Evolutionary conservation across 2,797 vertebrate species (phyloP).

Genomic region (Borostomias antarcticus): DNA sequence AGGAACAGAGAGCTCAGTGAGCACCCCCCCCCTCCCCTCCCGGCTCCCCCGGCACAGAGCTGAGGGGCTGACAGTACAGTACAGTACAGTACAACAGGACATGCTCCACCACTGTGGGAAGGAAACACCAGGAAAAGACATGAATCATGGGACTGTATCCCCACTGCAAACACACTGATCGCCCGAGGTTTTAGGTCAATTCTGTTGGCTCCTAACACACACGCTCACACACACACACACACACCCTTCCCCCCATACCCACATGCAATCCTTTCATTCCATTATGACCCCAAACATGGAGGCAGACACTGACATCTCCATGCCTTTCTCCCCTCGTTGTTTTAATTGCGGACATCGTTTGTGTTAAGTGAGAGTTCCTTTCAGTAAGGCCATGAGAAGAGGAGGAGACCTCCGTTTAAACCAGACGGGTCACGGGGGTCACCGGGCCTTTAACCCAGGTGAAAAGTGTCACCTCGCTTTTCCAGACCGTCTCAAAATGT

Average conservation of each 20-base stretch:
- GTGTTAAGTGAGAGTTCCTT: constrained; percentile 13
- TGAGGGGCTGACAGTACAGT: constrained; percentile 38
- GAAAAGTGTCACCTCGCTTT: constrained; percentile 59
- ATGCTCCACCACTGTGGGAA: constrained; percentile 37
- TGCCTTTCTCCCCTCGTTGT: neutral
- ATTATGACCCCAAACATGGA: constrained; percentile 8
- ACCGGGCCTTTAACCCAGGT: constrained; percentile 61
- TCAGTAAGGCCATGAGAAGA: constrained; percentile 35
- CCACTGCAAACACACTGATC: constrained; percentile 24
- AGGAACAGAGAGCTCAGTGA: constrained; percentile 6
- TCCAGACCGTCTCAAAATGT: constrained; percentile 63
- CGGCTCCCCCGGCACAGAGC: constrained; percentile 23
- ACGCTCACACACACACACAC: too few relatives aligned
- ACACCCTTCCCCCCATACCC: too few relatives aligned
- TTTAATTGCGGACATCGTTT: constrained; percentile 24
- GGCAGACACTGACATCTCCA: neutral
- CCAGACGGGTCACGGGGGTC: constrained; percentile 64
- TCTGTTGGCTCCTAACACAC: constrained; percentile 21
- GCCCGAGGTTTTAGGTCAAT: constrained; percentile 59
- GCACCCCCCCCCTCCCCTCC: too few relatives aligned
- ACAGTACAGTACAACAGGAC: too few relatives aligned
- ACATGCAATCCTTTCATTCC: constrained; percentile 5
- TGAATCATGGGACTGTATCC: constrained; percentile 60
- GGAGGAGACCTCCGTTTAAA: constrained; percentile 71
- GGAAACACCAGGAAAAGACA: constrained; percentile 59